Percentiles rank a stretch among this genome's conserved stretches.
Conservation (phyloP, 2,797 vertebrate genomes). For the Babyrousa celebensis region DNA sequence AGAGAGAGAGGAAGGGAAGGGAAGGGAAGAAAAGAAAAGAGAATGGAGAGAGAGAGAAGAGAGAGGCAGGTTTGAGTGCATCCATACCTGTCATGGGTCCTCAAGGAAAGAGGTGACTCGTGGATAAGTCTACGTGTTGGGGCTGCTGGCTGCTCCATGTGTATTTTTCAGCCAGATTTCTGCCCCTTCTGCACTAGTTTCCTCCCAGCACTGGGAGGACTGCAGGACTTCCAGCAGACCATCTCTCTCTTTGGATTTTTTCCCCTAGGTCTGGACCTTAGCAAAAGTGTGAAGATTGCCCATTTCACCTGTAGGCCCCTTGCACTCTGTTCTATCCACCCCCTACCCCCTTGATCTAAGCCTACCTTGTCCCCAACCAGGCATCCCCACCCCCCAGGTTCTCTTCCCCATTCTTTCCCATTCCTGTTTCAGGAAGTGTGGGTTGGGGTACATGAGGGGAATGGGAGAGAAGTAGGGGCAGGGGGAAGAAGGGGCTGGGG, state of each 20-base stretch:
- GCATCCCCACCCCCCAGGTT: too few relatives aligned
- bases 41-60: not conserved
- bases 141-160: fast-evolving
- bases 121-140: not conserved
- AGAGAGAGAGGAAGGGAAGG: fast-evolving
- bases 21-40: not conserved
- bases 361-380: not conserved
- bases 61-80: not conserved
- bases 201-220: not conserved
- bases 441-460: too few relatives aligned
- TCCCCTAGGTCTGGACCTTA: not conserved
- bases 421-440: not conserved
- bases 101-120: not conserved
- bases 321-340: not conserved
- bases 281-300: not conserved
- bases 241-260: not conserved
- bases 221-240: not conserved
- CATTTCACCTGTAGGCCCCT: not conserved
- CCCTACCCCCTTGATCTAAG: too few relatives aligned
- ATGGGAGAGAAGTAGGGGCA: too few relatives aligned
- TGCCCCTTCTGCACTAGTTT: not conserved
- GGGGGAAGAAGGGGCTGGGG: too few relatives aligned
- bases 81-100: not conserved
- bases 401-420: not conserved
- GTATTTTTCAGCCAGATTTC: not conserved